These are phyloP conservation scores for Rambutsinella grinnellia DNA, from an alignment of 2,888 invertebrate species.

Conservation along the genomic window DNA sequence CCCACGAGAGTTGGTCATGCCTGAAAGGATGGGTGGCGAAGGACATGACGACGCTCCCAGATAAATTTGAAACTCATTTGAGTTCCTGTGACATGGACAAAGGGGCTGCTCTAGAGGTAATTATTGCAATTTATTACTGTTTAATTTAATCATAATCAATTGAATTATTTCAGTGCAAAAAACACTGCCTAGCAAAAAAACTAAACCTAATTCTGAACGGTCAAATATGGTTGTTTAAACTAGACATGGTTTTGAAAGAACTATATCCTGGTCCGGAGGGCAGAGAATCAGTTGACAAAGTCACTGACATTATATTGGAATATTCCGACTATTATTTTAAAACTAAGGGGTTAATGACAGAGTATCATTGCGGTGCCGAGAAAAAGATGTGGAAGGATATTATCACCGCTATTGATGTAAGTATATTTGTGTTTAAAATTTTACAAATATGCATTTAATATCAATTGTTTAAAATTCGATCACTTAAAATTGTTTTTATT, in stretches of 20 bases:
- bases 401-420: slow-evolving; percentile 1
- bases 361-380: slow-evolving; percentile 12
- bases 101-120: no score
- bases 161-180: slow-evolving; percentile 7
- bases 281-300: slow-evolving; percentile 11
- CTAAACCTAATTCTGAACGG: slow-evolving; percentile 10
- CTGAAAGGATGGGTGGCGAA: no score
- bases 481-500: no score
- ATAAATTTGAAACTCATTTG: no score
- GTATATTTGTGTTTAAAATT: no score
- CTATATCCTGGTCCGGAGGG: slow-evolving; percentile 4
- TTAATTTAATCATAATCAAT: no score
- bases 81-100: no score
- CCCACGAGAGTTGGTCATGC: no score
- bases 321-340: slow-evolving; percentile 9
- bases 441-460: no score
- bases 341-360: neutral
- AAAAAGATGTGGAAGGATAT: slow-evolving; percentile 10
- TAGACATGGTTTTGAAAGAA: neutral
- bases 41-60: no score
- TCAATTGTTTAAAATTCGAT: no score
- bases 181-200: slow-evolving; percentile 14
- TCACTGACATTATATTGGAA: slow-evolving; percentile 15
- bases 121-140: no score
- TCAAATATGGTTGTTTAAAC: slow-evolving; percentile 19